Evolutionary conservation across 2,888 invertebrate genomes (phyloP).

Genomic region (Candidula unifasciata): DNA sequence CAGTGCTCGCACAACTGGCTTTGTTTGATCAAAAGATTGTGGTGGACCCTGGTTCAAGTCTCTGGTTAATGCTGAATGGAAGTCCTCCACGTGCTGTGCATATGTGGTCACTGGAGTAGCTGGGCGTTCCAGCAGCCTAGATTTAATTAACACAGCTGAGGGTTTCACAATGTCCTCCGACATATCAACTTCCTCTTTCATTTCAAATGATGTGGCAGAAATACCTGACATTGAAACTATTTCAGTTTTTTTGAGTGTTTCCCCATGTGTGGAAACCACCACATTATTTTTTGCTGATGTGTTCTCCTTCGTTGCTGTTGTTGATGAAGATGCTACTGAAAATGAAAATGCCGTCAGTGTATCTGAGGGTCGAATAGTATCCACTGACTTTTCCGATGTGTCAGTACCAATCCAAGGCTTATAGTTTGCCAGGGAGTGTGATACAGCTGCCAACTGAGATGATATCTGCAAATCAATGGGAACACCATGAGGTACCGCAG

Average conservation of each 20-base stretch:
- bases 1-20: constrained; percentile 18
- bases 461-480: constrained; percentile 40
- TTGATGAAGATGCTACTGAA: constrained; percentile 8
- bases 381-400: neutral
- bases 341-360: constrained; percentile 36
- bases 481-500: neutral
- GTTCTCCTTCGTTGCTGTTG: neutral
- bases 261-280: neutral
- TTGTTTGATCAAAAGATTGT: neutral
- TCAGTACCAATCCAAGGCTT: constrained; percentile 52
- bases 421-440: constrained; percentile 49
- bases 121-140: neutral
- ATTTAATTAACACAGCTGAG: neutral
- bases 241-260: neutral
- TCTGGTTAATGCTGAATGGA: neutral
- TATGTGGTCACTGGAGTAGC: neutral
- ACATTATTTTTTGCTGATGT: neutral
- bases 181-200: neutral
- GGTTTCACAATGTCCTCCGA: constrained; percentile 5
- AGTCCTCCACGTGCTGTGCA: neutral
- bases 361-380: constrained; percentile 35
- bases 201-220: neutral
- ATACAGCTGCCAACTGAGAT: constrained; percentile 41
- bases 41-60: neutral
- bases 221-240: neutral